phyloP scores from a whole-genome alignment of 1,140 invertebrate genomes.

The Bilobella aurantiaca region DNA sequence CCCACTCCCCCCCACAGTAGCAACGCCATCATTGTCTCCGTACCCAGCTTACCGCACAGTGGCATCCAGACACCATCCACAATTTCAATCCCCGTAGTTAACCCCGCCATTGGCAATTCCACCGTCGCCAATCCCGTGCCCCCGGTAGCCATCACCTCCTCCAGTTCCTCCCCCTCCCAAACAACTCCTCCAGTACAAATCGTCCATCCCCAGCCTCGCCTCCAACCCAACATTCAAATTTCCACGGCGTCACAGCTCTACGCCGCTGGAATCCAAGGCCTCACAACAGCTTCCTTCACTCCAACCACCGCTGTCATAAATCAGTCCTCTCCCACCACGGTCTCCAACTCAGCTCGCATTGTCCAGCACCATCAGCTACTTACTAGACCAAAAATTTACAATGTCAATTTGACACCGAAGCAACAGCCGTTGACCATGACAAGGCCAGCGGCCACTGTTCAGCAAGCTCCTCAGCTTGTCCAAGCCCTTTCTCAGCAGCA shows the following conservation, averaged over 20 bases:
- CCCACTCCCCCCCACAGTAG: not conserved
- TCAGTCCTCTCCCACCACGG: too few relatives aligned
- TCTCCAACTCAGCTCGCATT: slow-evolving; percentile 22
- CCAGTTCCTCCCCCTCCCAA: slow-evolving; percentile 9
- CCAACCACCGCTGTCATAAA: slow-evolving; percentile 15
- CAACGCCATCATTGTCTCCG: not conserved
- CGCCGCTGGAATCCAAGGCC: not conserved
- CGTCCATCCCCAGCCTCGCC: slow-evolving; percentile 30
- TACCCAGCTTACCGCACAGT: not conserved
- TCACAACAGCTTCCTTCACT: not conserved
- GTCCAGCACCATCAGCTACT: slow-evolving; percentile 25
- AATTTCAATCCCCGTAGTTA: slow-evolving; percentile 9
- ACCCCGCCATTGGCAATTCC: not conserved
- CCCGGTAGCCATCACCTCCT: not conserved
- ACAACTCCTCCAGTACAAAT: slow-evolving; percentile 31
- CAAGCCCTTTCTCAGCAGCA: slow-evolving; percentile 7
- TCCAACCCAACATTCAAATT: slow-evolving; percentile 9
- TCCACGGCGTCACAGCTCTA: not conserved
- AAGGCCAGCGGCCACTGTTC: slow-evolving; percentile 11
- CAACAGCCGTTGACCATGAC: slow-evolving; percentile 15
- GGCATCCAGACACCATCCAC: not conserved
- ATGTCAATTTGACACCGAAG: slow-evolving; percentile 17
- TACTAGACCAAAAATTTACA: slow-evolving; percentile 32
- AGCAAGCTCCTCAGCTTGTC: slow-evolving; percentile 8
- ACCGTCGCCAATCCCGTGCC: not conserved